Conservation (phyloP, 2,888 invertebrate species). For the Cheilosia grossa region DNA sequence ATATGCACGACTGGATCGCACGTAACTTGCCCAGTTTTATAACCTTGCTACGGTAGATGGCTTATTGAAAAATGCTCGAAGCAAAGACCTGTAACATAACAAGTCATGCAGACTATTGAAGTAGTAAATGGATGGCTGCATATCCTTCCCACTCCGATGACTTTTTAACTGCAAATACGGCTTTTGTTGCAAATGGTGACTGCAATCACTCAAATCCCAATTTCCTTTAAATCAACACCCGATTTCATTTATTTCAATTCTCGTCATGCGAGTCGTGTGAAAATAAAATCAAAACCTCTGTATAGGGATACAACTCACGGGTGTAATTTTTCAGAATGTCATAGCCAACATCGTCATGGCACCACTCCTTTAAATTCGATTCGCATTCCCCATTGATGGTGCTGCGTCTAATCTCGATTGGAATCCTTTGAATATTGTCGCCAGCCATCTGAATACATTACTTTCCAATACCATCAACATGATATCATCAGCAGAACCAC, state of each 20-base stretch:
- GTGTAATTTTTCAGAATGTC: conserved; percentile 10
- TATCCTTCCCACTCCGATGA: too few relatives aligned
- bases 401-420: conserved; percentile 65
- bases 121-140: too few relatives aligned
- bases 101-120: too few relatives aligned
- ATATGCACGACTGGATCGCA: background rate
- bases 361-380: conserved; percentile 35
- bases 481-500: conserved; percentile 56
- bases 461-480: conserved; percentile 60
- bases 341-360: conserved; percentile 5
- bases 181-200: too few relatives aligned
- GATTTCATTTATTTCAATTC: background rate
- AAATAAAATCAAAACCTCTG: background rate
- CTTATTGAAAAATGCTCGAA: too few relatives aligned
- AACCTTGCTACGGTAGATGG: too few relatives aligned
- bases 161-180: too few relatives aligned
- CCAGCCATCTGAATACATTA: conserved; percentile 70
- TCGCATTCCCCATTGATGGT: conserved; percentile 37
- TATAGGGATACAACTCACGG: background rate
- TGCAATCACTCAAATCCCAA: too few relatives aligned
- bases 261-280: background rate
- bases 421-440: conserved; percentile 72
- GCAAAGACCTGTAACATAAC: too few relatives aligned
- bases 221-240: too few relatives aligned
- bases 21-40: too few relatives aligned